A percentile compares a stretch with the other conserved stretches of the same genome.
Conservation (phyloP, 1,140 invertebrate genomes). For the Bombus ignitus region DNA sequence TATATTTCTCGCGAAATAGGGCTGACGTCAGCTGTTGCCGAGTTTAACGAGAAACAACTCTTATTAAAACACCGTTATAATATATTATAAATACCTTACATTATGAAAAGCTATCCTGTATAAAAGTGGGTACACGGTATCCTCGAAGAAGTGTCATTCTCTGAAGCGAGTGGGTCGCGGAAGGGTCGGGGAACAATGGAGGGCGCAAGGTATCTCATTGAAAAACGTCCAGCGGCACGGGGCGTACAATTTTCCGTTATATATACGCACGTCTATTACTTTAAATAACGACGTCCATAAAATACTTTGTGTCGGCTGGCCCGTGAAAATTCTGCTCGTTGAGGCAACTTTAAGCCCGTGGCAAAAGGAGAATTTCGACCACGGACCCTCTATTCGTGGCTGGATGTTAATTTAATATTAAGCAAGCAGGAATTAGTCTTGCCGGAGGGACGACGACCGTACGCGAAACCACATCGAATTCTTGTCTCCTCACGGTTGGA, state of each 20-base stretch:
- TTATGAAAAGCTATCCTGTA: not conserved
- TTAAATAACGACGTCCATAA: constrained; percentile 53
- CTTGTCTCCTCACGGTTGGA: not conserved
- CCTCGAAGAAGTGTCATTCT: not conserved
- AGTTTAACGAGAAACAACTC: not conserved
- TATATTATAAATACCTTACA: not conserved
- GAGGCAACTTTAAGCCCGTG: not conserved
- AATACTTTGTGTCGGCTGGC: constrained; percentile 23
- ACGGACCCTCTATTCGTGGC: not conserved
- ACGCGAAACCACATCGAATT: not conserved
- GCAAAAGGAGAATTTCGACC: constrained; percentile 14
- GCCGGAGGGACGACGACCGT: not conserved
- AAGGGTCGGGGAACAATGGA: constrained; percentile 22
- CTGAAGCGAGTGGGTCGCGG: not conserved
- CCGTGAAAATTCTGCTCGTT: constrained; percentile 19
- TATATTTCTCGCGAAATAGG: constrained; percentile 53
- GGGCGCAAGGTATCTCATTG: constrained; percentile 38
- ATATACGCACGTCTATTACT: constrained; percentile 48
- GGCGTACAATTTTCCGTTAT: constrained; percentile 44
- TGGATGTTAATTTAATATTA: constrained; percentile 51
- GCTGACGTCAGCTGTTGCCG: constrained; percentile 30
- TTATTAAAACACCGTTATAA: not conserved
- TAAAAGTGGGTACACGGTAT: too few relatives aligned
- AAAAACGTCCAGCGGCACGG: constrained; percentile 24
- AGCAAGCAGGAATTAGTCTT: constrained; percentile 2